These are phyloP conservation scores for Baccha elongata DNA, from an alignment of 2,888 invertebrate species.

Conservation along the genomic window DNA sequence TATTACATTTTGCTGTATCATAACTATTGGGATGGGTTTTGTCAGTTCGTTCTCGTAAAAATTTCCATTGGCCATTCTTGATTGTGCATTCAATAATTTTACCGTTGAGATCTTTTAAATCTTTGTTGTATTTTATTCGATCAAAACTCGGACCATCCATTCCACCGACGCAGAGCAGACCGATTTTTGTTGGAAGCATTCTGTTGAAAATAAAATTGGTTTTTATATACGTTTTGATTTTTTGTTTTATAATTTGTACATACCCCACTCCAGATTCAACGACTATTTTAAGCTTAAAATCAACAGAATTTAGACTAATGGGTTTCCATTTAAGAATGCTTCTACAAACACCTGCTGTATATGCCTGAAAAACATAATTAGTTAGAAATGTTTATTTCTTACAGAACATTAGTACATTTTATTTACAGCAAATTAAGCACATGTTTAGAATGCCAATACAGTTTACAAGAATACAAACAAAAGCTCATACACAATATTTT, in stretches of 20 bases:
- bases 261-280: slow-evolving; percentile 89
- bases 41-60: slow-evolving; percentile 97
- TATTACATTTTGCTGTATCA: slow-evolving; percentile 90
- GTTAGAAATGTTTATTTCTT: too few relatives aligned
- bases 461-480: too few relatives aligned
- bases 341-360: slow-evolving; percentile 90
- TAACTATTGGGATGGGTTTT: slow-evolving; percentile 97
- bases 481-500: too few relatives aligned
- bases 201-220: slow-evolving; percentile 81
- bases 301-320: slow-evolving; percentile 95
- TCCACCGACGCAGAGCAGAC: slow-evolving; percentile 91
- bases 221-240: background rate
- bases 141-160: slow-evolving; percentile 86
- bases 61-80: slow-evolving; percentile 92
- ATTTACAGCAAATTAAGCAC: too few relatives aligned
- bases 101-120: slow-evolving; percentile 90
- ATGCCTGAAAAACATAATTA: slow-evolving; percentile 86
- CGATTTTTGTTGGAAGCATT: slow-evolving; percentile 87
- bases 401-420: too few relatives aligned
- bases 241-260: slow-evolving; percentile 77
- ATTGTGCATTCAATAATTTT: slow-evolving; percentile 98
- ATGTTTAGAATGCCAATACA: too few relatives aligned
- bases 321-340: slow-evolving; percentile 99
- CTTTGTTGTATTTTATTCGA: slow-evolving; percentile 90
- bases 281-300: slow-evolving; percentile 94